Evolutionary conservation across 2,888 invertebrate species (phyloP), one percentile per base, ranked within the genome.

Genomic region (Helobdella robusta): DNA sequence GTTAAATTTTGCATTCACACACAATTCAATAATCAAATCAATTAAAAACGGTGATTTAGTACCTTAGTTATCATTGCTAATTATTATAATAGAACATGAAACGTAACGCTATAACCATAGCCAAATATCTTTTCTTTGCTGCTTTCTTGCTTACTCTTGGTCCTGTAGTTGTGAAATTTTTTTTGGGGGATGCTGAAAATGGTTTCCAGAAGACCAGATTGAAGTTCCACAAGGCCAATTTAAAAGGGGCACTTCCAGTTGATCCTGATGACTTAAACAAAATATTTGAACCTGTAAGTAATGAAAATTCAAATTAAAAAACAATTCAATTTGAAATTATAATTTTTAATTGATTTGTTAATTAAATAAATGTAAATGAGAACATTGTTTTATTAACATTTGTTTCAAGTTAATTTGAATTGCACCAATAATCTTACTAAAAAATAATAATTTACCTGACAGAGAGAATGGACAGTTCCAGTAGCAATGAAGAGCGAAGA

Each of bases 71-170:
- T n/a, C n/a, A n/a, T n/a, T n/a, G n/a, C n/a, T n/a, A 40, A 40
- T 40, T 40, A 15, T 15, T 15, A 25, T 56, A 56, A 52, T 30
- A 32, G 5, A 62, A 25, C 8, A 77, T 77, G 77, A 72, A 73
- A 62, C 71, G 77, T 23, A 76, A 77, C 66, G 72, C 74, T 15
- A 72, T 76, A 11, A 74, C 74, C 0, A 36, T 77, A 59, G 66
- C 77, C 5, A 77, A 77, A 68, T 75, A 75, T 63, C 34, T 74
- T 8, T 66, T 74, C 20, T 73, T 71, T 32, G 76, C 73, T 4
- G 67, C 70, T 0, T 67, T 75, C 18, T 72, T 76, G 64, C 66
- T 76, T 44, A 70, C 73, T 5, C 69, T 73, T 1, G 75, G 76
- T 18, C 75, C 76, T 2, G 28, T 75, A 23, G 66, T 72, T 0